These are phyloP conservation scores for Threskiornis aethiopicus DNA, from an alignment of 2,797 vertebrate genomes.

Conservation along the genomic window DNA sequence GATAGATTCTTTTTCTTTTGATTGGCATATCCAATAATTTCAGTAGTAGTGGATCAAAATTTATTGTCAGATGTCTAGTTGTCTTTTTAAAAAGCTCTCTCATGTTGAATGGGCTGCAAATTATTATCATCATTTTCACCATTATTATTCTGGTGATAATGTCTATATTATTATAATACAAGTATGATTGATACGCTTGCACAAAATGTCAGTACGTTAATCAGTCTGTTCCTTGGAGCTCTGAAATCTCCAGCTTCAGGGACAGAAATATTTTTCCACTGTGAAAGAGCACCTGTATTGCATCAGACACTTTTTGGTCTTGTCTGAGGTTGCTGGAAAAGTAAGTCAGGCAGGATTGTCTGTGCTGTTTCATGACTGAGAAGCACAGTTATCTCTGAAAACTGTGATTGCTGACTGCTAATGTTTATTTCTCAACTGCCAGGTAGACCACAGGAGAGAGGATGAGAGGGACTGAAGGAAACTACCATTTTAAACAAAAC, in stretches of 20 bases:
- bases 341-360: neutral
- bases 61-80: neutral
- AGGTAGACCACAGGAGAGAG: neutral
- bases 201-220: neutral
- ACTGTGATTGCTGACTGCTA: neutral
- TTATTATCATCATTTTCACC: neutral
- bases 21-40: neutral
- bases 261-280: neutral
- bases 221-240: neutral
- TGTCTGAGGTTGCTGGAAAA: neutral
- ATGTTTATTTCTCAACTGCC: neutral
- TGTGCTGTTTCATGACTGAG: neutral
- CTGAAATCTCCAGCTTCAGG: neutral
- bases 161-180: neutral
- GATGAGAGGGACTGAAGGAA: neutral
- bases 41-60: neutral
- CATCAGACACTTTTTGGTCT: neutral
- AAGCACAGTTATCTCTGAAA: neutral
- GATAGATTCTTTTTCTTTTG: neutral
- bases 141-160: neutral
- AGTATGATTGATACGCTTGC: neutral
- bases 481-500: neutral
- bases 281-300: neutral
- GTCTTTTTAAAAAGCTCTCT: neutral
- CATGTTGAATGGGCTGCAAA: neutral